Conservation (phyloP, 35 echinoderm and acorn worm genomes). For the Lytechinus variegatus region DNA sequence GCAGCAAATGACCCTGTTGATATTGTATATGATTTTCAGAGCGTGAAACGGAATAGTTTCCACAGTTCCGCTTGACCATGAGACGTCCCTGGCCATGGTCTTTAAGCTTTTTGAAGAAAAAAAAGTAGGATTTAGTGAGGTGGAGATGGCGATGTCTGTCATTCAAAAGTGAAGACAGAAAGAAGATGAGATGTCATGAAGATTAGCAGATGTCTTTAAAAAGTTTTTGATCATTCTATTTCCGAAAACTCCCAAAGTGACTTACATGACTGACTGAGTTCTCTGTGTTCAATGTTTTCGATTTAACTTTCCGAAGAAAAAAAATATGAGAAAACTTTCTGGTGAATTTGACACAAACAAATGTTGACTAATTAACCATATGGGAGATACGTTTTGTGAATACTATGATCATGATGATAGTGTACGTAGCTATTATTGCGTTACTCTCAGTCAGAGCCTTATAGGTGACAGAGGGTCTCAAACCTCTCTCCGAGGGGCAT, state of each 20-base stretch:
- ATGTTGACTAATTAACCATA: not conserved
- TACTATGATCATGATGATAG: not conserved
- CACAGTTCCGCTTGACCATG: constrained; percentile 16
- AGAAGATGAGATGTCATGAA: not conserved
- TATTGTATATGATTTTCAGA: constrained; percentile 6
- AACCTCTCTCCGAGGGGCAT: too few relatives aligned
- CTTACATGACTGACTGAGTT: not conserved
- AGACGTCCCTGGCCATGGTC: not conserved
- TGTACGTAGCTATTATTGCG: not conserved
- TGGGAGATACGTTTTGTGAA: not conserved
- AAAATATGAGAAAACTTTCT: too few relatives aligned
- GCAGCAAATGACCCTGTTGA: not conserved
- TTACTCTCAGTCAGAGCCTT: too few relatives aligned
- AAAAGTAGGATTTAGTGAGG: not conserved
- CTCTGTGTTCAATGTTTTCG: not conserved
- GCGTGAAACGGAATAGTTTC: not conserved
- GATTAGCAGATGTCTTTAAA: not conserved
- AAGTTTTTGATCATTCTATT: not conserved
- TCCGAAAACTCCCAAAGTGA: not conserved
- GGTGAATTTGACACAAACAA: too few relatives aligned
- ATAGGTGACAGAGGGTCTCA: too few relatives aligned
- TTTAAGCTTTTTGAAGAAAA: not conserved
- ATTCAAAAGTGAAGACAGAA: not conserved
- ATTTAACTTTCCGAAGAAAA: too few relatives aligned
- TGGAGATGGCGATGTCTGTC: not conserved